Base-by-base conservation (phyloP, 92 coral and sea anemone genomes). In the Zoanthus sansibaricus region DNA sequence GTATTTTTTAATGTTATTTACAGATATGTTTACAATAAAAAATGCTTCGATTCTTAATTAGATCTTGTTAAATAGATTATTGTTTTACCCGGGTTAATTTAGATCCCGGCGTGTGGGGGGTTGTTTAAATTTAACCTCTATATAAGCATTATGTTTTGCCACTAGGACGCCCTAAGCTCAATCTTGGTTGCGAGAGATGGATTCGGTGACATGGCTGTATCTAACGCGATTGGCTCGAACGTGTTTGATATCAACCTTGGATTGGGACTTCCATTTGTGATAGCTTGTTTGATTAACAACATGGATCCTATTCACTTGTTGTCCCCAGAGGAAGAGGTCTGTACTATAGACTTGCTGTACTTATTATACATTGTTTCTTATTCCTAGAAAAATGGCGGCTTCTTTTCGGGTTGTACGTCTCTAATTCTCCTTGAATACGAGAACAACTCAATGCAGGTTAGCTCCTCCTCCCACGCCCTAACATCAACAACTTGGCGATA, bases 161-260 rank as follows among this genome's bases (percentile, higher is more conserved):
- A 61, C 20, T 86, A 97, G 99, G 99, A 97, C 78, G 98, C 98
- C 21, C 88, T 97, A 49, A 97, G 99, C 83, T 97, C 99, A 15
- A 91, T 97, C 64, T 82, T 97, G 72, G 99, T 97, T 31, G 99
- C 99, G n/a, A 91, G 99, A 25, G 99, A 97, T 86, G 99, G 99
- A 51, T 97, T 87, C 84, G 99, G 99, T 42, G 99, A 97, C 59
- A 97, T 97, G 99, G 99, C 99, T 47, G 99, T 97, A 18, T 97
- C 99, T 31, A 97, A 97, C 82, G 99, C 99, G 74, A 97, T 97
- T 84, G 99, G 99, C 52, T 97, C 99, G 54, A 97, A 97, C 66
- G 99, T 97, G 62, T 97, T 97, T 87, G 99, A 97, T 86, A 97
- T 97, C 88, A 94, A 97, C 91, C 94, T 97, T 79, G 99, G 99